phyloP scores from a whole-genome alignment of 2,888 invertebrate species.

The Drosophila mimetica region DNA sequence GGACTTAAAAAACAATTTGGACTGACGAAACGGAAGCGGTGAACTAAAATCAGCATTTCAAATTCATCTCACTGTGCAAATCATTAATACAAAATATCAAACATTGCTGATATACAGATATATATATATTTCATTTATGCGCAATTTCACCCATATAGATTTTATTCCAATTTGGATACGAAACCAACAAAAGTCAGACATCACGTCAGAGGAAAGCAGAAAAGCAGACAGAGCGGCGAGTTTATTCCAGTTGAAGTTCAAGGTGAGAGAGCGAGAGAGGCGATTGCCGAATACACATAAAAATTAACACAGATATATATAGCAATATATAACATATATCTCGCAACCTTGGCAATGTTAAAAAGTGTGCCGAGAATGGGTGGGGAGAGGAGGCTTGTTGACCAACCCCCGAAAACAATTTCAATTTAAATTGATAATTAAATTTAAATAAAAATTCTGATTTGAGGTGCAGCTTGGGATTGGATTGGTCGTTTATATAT shows the following conservation, averaged over 20 bases:
- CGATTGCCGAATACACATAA: slow-evolving; percentile 57
- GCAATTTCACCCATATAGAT: slow-evolving; percentile 34
- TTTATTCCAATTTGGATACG: slow-evolving; percentile 44
- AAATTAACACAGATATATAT: slow-evolving; percentile 60
- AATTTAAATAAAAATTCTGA: slow-evolving; percentile 57
- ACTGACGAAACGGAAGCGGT: slow-evolving; percentile 54
- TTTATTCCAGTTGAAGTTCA: slow-evolving; percentile 79
- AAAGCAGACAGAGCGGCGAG: slow-evolving; percentile 58
- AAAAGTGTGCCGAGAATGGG: slow-evolving; percentile 26
- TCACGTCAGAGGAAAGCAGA: slow-evolving; percentile 35
- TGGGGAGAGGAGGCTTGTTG: slow-evolving; percentile 4
- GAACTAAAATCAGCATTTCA: slow-evolving; percentile 50
- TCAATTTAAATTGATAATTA: slow-evolving; percentile 67
- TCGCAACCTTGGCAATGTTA: slow-evolving; percentile 61
- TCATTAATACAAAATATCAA: slow-evolving; percentile 25
- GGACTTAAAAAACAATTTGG: not conserved
- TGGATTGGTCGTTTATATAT: slow-evolving; percentile 10
- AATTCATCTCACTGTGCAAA: slow-evolving; percentile 24
- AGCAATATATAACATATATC: slow-evolving; percentile 17
- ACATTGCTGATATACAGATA: slow-evolving; percentile 16
- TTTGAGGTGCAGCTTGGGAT: slow-evolving; percentile 41
- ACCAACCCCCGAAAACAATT: slow-evolving; percentile 44
- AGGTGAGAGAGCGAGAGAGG: slow-evolving; percentile 62
- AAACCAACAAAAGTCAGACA: slow-evolving; percentile 38
- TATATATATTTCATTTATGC: slow-evolving; percentile 28